These are phyloP conservation scores for Cepphus grylle DNA, from an alignment of 2,113 vertebrate species.

Conservation along the genomic window DNA sequence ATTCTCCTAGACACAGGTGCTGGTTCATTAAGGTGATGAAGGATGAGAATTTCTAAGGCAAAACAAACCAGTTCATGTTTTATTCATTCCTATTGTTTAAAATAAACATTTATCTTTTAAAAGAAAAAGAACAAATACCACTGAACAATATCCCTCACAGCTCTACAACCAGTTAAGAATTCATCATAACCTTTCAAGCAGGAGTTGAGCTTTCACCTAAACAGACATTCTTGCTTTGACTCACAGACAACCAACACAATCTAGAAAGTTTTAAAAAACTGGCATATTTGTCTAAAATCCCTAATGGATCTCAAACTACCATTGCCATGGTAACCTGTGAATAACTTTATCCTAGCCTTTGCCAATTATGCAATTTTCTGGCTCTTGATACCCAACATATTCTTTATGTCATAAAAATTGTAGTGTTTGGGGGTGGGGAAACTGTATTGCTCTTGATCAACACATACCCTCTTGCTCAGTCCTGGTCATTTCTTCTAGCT, in stretches of 20 bases:
- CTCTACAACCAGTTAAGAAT: not conserved
- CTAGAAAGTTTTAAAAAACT: slow-evolving; percentile 46
- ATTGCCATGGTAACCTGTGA: slow-evolving; percentile 62
- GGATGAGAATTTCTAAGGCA: not conserved
- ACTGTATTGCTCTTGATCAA: not conserved
- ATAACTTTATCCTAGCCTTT: slow-evolving; percentile 59
- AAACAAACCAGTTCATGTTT: not conserved
- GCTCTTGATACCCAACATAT: slow-evolving; percentile 28
- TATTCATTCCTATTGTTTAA: slow-evolving; percentile 11
- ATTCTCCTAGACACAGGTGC: not conserved
- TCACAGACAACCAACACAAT: slow-evolving; percentile 31
- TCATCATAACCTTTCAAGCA: not conserved
- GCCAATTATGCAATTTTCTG: slow-evolving; percentile 57
- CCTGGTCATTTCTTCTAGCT: slow-evolving; percentile 98
- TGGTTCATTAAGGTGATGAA: not conserved
- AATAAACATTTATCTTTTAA: slow-evolving; percentile 8
- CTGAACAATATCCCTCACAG: not conserved
- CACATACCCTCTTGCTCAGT: slow-evolving; percentile 96
- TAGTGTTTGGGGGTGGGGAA: not conserved
- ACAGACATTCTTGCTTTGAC: slow-evolving; percentile 35
- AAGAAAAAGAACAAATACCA: not conserved
- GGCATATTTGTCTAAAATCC: slow-evolving; percentile 54
- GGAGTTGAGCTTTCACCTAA: not conserved
- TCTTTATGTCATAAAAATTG: slow-evolving; percentile 1
- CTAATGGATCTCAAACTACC: slow-evolving; percentile 55